Evolutionary conservation across 2,888 invertebrate genomes (phyloP).

Genomic region (Eretmocerus hayati): DNA sequence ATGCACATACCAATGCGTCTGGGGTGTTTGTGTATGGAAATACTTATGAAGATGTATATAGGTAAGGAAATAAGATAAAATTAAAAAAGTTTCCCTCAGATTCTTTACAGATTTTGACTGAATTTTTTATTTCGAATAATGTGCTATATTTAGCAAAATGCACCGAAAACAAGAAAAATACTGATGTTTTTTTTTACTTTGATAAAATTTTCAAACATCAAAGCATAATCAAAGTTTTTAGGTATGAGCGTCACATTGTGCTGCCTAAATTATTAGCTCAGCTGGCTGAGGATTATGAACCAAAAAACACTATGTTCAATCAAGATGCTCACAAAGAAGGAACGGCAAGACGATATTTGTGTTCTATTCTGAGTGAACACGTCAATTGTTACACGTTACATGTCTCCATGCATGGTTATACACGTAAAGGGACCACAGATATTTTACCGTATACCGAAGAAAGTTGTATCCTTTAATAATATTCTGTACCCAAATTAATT

Average conservation of each 20-base stretch:
- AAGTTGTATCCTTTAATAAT: slow-evolving; percentile 88
- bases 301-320: slow-evolving; percentile 86
- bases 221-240: slow-evolving; percentile 41
- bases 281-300: slow-evolving; percentile 82
- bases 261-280: slow-evolving; percentile 86
- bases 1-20: slow-evolving; percentile 85
- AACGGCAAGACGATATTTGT: slow-evolving; percentile 77
- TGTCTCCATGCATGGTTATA: slow-evolving; percentile 87
- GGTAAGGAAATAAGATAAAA: too few relatives aligned
- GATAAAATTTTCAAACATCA: slow-evolving; percentile 15
- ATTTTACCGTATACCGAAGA: slow-evolving; percentile 87
- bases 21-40: slow-evolving; percentile 95
- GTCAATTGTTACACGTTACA: slow-evolving; percentile 86
- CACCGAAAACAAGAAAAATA: too few relatives aligned
- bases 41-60: slow-evolving; percentile 84
- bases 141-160: too few relatives aligned
- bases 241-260: slow-evolving; percentile 90
- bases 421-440: slow-evolving; percentile 60
- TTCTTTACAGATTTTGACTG: too few relatives aligned
- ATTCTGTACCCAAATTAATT: too few relatives aligned
- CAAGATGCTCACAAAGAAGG: slow-evolving; percentile 80
- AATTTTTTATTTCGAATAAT: too few relatives aligned
- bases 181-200: too few relatives aligned
- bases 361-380: slow-evolving; percentile 65
- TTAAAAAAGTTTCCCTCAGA: too few relatives aligned